A percentile compares a stretch with the other conserved stretches of the same genome.
Evolutionary conservation across 2,797 vertebrate genomes (phyloP).

Genomic region (Diplodus sargus): DNA sequence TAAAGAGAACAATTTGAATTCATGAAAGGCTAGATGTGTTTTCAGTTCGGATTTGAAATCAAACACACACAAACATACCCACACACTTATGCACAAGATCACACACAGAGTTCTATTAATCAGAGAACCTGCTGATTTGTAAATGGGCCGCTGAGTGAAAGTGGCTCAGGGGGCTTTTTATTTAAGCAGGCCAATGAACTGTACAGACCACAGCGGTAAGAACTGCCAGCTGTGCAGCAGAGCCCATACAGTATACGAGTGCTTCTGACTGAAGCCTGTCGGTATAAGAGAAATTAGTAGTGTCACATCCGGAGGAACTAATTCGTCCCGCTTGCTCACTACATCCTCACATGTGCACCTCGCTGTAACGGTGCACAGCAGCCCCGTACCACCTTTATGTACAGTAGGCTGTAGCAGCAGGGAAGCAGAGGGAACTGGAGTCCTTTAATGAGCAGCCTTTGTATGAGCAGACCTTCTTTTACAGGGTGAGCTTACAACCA

Average conservation of each 20-base stretch:
- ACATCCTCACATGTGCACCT: conserved; percentile 28
- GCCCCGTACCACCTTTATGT: conserved; percentile 28
- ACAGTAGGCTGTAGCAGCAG: conserved; percentile 8
- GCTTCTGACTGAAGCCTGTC: conserved; percentile 2
- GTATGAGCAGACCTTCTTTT: conserved; percentile 20
- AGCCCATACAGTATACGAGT: not conserved
- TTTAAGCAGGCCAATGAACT: conserved; percentile 19
- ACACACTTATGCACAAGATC: not conserved
- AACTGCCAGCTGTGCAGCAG: conserved; percentile 6
- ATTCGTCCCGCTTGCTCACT: conserved; percentile 19
- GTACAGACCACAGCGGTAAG: conserved; percentile 1
- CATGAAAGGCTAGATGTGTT: too few species aligned
- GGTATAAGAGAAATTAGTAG: conserved; percentile 2
- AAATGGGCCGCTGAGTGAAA: conserved; percentile 22
- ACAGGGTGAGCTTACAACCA: conserved; percentile 26
- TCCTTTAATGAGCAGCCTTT: conserved; percentile 61
- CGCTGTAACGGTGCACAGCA: conserved; percentile 28
- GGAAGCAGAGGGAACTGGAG: conserved; percentile 9
- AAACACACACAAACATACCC: not conserved
- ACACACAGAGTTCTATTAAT: conserved; percentile 30
- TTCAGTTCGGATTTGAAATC: too few species aligned
- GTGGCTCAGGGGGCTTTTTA: conserved; percentile 15
- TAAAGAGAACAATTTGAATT: too few species aligned
- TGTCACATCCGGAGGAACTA: not conserved
- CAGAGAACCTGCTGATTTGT: conserved; percentile 30